Conservation (phyloP, 2,113 vertebrate species). For the Sapayoa aenigma region DNA sequence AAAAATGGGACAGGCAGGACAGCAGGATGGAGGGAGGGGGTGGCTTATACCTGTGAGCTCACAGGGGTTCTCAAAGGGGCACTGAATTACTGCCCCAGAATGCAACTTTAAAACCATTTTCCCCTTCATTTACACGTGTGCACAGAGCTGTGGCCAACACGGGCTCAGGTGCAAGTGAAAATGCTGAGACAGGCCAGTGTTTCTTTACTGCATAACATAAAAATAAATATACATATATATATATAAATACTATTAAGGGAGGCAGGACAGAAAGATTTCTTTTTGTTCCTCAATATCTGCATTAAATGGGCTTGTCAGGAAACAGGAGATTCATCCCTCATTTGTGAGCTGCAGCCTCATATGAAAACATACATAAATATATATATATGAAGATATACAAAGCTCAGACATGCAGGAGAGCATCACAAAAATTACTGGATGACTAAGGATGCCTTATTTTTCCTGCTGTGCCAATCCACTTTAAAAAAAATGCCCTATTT, state of each 20-base stretch:
- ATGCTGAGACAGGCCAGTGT: background rate
- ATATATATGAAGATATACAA: background rate
- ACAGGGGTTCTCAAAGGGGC: background rate
- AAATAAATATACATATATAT: background rate
- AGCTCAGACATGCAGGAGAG: background rate
- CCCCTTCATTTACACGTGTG: background rate
- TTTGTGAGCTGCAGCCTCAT: background rate
- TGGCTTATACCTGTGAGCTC: background rate
- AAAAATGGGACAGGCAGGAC: background rate
- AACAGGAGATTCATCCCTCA: background rate
- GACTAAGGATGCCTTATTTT: background rate
- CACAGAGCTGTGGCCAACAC: background rate
- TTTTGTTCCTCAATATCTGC: too few species aligned
- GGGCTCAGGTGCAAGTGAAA: background rate
- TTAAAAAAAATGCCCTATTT: background rate
- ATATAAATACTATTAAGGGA: background rate
- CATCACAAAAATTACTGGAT: background rate
- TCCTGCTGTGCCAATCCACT: background rate
- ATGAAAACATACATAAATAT: background rate
- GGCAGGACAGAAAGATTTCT: background rate
- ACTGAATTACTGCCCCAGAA: background rate
- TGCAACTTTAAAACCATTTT: background rate
- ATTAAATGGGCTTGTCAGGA: background rate
- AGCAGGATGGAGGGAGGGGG: background rate
- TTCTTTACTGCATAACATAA: rapidly evolving